Conservation (phyloP, 2,113 vertebrate species). For the Glaucomys volans region DNA sequence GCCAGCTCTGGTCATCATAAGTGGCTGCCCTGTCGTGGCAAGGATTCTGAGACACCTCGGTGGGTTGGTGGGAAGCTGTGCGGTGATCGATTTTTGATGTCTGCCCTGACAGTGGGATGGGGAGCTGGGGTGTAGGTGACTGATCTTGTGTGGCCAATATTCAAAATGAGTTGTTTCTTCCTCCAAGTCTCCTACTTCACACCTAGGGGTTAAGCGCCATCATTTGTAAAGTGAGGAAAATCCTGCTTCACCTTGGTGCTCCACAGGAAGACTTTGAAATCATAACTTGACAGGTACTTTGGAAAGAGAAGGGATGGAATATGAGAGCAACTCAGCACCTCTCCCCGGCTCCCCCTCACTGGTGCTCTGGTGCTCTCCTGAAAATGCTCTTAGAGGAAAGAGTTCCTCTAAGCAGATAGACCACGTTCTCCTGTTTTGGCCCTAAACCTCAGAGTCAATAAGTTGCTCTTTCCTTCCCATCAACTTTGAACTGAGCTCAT, state of each 20-base stretch:
- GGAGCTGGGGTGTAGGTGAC: no score
- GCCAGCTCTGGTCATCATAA: background rate
- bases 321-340: background rate
- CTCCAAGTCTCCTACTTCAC: background rate
- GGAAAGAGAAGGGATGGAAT: background rate
- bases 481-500: background rate
- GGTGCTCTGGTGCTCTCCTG: background rate
- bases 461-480: background rate
- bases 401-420: background rate
- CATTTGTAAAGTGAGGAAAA: background rate
- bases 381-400: background rate
- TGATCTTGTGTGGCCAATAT: background rate
- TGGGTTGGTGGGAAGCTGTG: background rate
- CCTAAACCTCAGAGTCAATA: background rate
- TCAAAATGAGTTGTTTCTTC: background rate
- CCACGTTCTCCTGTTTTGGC: background rate
- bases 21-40: background rate
- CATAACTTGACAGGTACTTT: background rate
- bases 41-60: background rate
- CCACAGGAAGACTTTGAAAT: background rate
- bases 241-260: background rate
- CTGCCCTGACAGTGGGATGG: background rate
- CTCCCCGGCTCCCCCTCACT: background rate
- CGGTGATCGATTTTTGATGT: background rate
- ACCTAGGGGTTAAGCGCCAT: background rate